Base-by-base conservation (phyloP, 2,113 vertebrate species). In the Vicugna pacos region DNA sequence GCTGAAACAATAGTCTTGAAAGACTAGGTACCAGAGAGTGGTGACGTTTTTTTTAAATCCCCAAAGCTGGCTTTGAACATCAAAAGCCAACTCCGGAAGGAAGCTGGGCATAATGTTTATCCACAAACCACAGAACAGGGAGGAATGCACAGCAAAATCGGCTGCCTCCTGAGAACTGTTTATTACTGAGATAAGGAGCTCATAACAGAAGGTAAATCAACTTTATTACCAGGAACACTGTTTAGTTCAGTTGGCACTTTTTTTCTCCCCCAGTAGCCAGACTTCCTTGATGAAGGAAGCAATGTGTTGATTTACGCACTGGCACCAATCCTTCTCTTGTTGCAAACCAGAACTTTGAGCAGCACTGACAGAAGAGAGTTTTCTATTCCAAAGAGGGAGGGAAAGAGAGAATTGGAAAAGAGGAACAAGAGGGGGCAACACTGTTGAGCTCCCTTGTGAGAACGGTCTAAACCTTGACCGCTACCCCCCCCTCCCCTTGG, bases 31-130 rank as follows among this genome's bases (percentile, higher is more conserved):
- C 64, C 8, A 70, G 67, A 62, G 82, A 87, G 17, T 72, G 48
- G 82, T 77, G 93, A 89, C 52, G 32, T 35, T 91, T 96, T 95
- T 89, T 95, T 89, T 52, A 38, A 80, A 96, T 93, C 82, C 67
- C 35, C 19, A 65, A 86, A 76, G n/a, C 67, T 92, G 94, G 28
- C 73, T 92, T 94, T 97, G 67, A 92, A 92, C 79, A 82, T 89
- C 60, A 95, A 73, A 95, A 81, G 50, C n/a, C 48, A 13, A 75
- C 85, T 67, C 60, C 2, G 1, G 67, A 89, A 93, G 91, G 83
- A 86, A 89, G 65, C 69, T 56, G 9, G 89, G 62, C 88, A 69
- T 70, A 56, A 22, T 48, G 16, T 94, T 62, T 46, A 58, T 52
- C 62, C 89, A 79, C 69, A 35, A 83, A n/a, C 28, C 67, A 10